Conservation (phyloP, 2,113 vertebrate genomes). For the Sialia sialis region DNA sequence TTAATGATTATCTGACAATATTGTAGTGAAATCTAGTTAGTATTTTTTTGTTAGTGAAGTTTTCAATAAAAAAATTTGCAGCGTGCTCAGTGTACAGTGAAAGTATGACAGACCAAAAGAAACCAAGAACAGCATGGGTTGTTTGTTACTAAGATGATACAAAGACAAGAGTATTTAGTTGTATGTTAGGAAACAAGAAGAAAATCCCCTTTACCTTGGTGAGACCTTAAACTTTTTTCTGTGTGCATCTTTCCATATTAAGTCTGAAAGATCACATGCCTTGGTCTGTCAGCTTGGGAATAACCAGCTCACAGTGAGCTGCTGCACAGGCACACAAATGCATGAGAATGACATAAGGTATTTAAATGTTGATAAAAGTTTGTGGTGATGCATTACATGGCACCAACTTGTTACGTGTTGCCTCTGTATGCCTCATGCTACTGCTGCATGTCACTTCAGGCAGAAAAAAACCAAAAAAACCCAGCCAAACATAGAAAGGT, state of each 20-base stretch:
- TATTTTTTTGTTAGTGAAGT: background rate
- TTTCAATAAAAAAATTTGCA: background rate
- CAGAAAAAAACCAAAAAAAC: rapidly evolving
- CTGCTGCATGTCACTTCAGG: background rate
- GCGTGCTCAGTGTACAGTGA: background rate
- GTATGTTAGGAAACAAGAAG: background rate
- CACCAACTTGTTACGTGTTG: background rate
- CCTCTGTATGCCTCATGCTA: background rate
- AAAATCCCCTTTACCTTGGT: background rate
- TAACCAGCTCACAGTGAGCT: background rate
- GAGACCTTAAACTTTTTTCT: background rate
- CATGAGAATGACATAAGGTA: too few relatives aligned
- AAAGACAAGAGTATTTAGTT: background rate
- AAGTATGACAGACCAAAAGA: background rate
- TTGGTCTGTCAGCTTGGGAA: background rate
- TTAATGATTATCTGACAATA: background rate
- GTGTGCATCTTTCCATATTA: background rate
- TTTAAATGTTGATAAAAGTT: background rate
- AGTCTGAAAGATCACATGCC: background rate
- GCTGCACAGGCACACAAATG: background rate
- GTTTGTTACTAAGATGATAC: background rate
- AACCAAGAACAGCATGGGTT: background rate
- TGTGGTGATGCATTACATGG: rapidly evolving
- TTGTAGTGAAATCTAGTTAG: background rate
- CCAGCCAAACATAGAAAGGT: background rate